Evolutionary conservation across 2,113 vertebrate genomes (phyloP), one percentile per base, ranked within the genome.

Genomic region (Podiceps cristatus): DNA sequence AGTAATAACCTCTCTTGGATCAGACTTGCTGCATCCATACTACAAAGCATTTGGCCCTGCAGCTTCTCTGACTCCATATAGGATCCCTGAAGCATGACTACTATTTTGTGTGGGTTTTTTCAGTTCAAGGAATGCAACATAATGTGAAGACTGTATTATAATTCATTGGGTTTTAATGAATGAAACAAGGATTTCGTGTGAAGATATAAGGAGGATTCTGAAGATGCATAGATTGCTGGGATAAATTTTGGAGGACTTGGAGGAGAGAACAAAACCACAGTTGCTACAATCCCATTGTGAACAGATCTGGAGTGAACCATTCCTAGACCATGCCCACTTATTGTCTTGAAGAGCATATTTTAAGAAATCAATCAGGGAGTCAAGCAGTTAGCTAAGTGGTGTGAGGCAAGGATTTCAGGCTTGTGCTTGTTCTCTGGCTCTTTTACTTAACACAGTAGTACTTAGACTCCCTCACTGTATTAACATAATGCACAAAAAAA

Each of bases 101-200:
- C 31, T 40, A 33, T 67, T 77, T 77, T 55, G 3, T 35, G 5
- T 29, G 47, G 20, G 47, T 1, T 35, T 82, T 90, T 79, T 52
- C 14, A 23, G 5, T 50, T 78, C 37, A 63, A 81, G 11, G 25
- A 87, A 44, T 37, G 18, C 3, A 69, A 29, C 4, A 23, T 37
- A 56, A 47, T 4, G 3, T 50, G 31, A 62, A 40, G 13, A 3
- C 8, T 42, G 1, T 58, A 25, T 67, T 81, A 18, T 7, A 50
- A 49, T 47, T 44, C 2, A 19, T 37, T 33, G 2, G 0, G 22
- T 85, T 69, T 81, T 63, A 59, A 40, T 23, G 15, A 5, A 42
- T 71, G 31, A 85, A 81, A 62, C 5, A n/a, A 63, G 10, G 3
- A 4, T 59, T 63, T 74, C 17, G 5, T 0, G 0, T 74, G 10